A percentile compares a stretch with the other conserved stretches of the same genome.
Evolutionary conservation across 1,140 invertebrate species (phyloP).

Genomic region (Phocides pigmalion): DNA sequence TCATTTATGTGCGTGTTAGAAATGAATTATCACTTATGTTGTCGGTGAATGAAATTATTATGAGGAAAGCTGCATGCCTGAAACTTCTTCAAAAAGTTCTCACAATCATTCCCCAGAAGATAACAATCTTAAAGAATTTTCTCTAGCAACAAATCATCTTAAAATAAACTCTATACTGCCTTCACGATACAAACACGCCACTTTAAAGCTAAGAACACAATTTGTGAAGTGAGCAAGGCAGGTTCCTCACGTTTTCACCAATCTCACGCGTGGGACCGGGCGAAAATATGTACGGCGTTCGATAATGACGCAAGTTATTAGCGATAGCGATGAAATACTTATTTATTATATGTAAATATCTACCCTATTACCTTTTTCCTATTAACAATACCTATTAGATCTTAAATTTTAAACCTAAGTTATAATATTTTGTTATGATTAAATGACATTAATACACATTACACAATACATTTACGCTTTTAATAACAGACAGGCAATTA

Average conservation of each 20-base stretch:
- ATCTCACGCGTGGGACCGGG: slow-evolving; percentile 36
- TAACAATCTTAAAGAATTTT: neutral
- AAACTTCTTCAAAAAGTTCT: too few species aligned
- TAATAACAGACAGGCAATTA: too few species aligned
- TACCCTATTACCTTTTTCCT: too few species aligned
- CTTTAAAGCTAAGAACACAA: slow-evolving; percentile 31
- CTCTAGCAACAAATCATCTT: neutral
- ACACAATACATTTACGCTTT: too few species aligned
- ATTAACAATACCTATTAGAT: too few species aligned
- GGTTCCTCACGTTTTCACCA: slow-evolving; percentile 38
- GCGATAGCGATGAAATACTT: neutral
- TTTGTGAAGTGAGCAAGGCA: slow-evolving; percentile 32
- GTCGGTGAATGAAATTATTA: too few species aligned
- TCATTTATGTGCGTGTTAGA: too few species aligned
- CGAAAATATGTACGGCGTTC: slow-evolving; percentile 39
- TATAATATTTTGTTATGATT: too few species aligned
- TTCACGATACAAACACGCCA: slow-evolving; percentile 6
- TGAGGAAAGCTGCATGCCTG: too few species aligned
- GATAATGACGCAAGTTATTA: neutral
- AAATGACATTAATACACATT: too few species aligned
- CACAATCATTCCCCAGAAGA: neutral
- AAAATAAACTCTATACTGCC: slow-evolving; percentile 14
- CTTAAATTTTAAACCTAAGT: too few species aligned
- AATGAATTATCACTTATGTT: too few species aligned
- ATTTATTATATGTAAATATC: neutral